Evolutionary conservation across 2,113 vertebrate genomes (phyloP).

Genomic region (Oncorhynchus masou): DNA sequence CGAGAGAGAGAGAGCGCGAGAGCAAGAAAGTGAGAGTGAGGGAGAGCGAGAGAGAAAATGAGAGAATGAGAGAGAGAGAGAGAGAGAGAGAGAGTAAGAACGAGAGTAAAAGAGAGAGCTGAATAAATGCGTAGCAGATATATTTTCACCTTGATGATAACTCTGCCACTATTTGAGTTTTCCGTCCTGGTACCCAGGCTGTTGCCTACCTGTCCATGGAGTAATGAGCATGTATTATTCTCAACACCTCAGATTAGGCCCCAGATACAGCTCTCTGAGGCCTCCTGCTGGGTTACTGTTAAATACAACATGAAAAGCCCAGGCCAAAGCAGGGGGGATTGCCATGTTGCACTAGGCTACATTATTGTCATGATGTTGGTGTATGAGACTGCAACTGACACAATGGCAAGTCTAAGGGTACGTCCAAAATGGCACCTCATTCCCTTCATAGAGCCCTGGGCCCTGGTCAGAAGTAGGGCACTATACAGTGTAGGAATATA

Average conservation of each 20-base stretch:
- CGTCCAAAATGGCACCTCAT: no score
- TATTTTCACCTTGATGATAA: conserved; percentile 25
- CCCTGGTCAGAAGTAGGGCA: no score
- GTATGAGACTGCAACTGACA: not conserved
- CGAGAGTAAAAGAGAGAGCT: not conserved
- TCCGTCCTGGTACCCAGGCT: conserved; percentile 55
- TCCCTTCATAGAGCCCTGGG: no score
- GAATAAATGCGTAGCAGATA: conserved; percentile 49
- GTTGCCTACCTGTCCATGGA: conserved; percentile 48
- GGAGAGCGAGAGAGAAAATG: not conserved
- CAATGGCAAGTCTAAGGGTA: no score
- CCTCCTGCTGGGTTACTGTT: conserved; percentile 53
- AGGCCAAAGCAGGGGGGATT: not conserved
- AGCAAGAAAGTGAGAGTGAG: conserved; percentile 28
- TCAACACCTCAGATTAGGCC: conserved; percentile 63
- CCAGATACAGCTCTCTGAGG: conserved; percentile 40
- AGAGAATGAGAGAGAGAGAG: not conserved
- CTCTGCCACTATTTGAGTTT: conserved; percentile 28
- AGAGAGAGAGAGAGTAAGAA: not conserved
- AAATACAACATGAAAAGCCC: conserved; percentile 36
- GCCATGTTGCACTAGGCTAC: not conserved
- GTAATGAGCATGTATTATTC: conserved; percentile 56
- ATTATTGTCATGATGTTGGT: not conserved
- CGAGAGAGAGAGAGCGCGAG: not conserved
- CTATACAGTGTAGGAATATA: no score